Evolutionary conservation across 2,113 vertebrate species (phyloP).

Genomic region (Martes martes): DNA sequence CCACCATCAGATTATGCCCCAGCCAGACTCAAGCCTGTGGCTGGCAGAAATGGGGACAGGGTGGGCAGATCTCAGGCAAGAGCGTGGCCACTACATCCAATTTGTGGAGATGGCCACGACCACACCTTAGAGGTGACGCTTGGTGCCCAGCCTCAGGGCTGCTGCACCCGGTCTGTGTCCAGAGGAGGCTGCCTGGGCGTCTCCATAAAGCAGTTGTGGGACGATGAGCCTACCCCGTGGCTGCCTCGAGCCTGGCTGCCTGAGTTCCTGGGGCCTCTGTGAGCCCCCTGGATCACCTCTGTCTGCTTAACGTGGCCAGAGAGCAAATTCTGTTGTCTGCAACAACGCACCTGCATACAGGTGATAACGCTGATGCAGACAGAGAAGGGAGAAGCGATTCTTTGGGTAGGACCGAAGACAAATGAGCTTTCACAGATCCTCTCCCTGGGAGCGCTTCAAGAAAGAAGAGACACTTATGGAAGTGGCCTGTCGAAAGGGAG

Average conservation of each 20-base stretch:
- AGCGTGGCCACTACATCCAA: background rate
- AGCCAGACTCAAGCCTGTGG: background rate
- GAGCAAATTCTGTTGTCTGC: background rate
- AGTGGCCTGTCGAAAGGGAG: background rate
- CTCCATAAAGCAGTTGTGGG: background rate
- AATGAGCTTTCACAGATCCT: background rate
- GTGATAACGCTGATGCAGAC: fast-evolving
- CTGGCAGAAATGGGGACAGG: fast-evolving
- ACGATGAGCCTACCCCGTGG: fast-evolving
- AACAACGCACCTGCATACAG: background rate
- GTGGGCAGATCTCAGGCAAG: background rate
- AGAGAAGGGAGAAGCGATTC: background rate
- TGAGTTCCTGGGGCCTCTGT: background rate
- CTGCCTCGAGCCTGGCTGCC: background rate
- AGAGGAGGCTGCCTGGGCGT: fast-evolving
- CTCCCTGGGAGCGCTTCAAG: background rate
- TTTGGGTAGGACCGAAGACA: background rate
- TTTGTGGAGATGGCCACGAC: fast-evolving
- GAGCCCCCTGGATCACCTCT: background rate
- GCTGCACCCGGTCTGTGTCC: too few relatives aligned
- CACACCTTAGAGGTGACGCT: background rate
- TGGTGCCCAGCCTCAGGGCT: background rate
- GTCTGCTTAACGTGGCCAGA: background rate
- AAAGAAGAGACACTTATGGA: background rate
- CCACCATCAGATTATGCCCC: background rate